Evolutionary conservation across 2,888 invertebrate species (phyloP).

Genomic region (Drosophila neonasuta): DNA sequence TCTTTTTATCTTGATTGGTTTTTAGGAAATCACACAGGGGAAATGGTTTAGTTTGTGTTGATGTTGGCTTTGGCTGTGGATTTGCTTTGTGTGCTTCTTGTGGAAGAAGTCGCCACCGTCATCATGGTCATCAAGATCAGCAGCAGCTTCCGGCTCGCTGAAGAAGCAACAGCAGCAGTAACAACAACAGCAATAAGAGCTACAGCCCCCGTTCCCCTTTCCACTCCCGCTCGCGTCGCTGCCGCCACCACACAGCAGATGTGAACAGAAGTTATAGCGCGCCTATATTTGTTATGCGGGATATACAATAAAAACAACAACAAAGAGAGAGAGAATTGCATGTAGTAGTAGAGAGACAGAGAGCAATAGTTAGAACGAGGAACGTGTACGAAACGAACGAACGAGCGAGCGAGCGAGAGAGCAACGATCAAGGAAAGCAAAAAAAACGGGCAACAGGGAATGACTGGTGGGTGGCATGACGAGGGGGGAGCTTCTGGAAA

Average conservation of each 20-base stretch:
- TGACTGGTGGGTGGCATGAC: slow-evolving; percentile 17
- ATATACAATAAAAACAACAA: slow-evolving; percentile 72
- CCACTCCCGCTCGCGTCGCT: slow-evolving; percentile 17
- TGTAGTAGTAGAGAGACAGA: slow-evolving; percentile 56
- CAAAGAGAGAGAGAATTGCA: slow-evolving; percentile 60
- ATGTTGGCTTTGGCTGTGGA: slow-evolving; percentile 33
- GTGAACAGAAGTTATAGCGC: slow-evolving; percentile 79
- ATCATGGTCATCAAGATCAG: slow-evolving; percentile 36
- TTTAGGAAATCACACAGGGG: slow-evolving; percentile 70
- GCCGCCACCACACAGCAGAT: slow-evolving; percentile 68
- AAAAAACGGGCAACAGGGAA: slow-evolving; percentile 45
- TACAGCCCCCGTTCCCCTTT: not conserved
- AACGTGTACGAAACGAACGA: slow-evolving; percentile 24
- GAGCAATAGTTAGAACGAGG: slow-evolving; percentile 36
- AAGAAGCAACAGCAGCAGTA: slow-evolving; percentile 49
- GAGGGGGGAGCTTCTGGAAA: slow-evolving; percentile 23
- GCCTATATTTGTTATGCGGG: slow-evolving; percentile 72
- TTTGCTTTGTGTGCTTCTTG: slow-evolving; percentile 41
- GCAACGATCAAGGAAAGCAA: slow-evolving; percentile 3
- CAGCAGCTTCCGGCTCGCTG: slow-evolving; percentile 36
- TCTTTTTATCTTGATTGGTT: slow-evolving; percentile 7
- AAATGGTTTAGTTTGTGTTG: slow-evolving; percentile 49
- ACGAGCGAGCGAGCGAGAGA: slow-evolving; percentile 18
- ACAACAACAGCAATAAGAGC: slow-evolving; percentile 15
- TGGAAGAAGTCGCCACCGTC: slow-evolving; percentile 43